Base-by-base conservation (phyloP, 2,888 invertebrate genomes). In the Malthinus flaveolus region DNA sequence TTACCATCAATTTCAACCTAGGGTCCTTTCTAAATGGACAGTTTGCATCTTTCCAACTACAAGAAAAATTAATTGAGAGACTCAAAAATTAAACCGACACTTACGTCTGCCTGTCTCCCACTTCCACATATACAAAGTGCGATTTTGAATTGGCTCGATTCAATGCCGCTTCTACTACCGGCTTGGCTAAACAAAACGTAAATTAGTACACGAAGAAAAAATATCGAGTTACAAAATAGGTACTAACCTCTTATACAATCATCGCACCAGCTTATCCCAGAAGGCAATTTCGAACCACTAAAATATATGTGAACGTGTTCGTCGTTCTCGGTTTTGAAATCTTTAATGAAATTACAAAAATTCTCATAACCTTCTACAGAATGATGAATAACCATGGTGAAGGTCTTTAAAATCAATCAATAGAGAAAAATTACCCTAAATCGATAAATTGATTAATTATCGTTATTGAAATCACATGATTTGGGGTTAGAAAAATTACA, bases 221-320 rank as follows among this genome's bases (percentile, higher is more conserved):
- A 42, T 15, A 0, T 8, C n/a, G n/a, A 2, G 13, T 42, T 15
- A 42, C 1, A 23, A 9, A 42, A 15, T 6, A n/a, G n/a, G n/a
- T n/a, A n/a, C 76, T 80, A 83, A 93, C 93, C 92, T 80, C 83
- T 83, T 9, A 89, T 88, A 78, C 95, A 95, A 76, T 95, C 95
- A 0, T 89, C 86, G 72, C 95, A 95, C 95, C 95, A 95, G 75
- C 93, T 95, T 53, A 84, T 77, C 0, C 93, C 93, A 66, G 82
- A 78, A 0, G 82, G 75, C 48, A 83, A 73, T 76, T 87, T 87
- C 35, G 84, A 80, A 12, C 91, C 91, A 65, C 83, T 84, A 72
- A 88, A 91, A 68, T 86, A 83, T 49, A 89, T 79, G 63, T 85
- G 76, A 35, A 83, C 74, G 5, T 23, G 23, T 12, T 74, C 63